Evolutionary conservation across 1,140 invertebrate genomes (phyloP).

Genomic region (Araneus ventricosus): DNA sequence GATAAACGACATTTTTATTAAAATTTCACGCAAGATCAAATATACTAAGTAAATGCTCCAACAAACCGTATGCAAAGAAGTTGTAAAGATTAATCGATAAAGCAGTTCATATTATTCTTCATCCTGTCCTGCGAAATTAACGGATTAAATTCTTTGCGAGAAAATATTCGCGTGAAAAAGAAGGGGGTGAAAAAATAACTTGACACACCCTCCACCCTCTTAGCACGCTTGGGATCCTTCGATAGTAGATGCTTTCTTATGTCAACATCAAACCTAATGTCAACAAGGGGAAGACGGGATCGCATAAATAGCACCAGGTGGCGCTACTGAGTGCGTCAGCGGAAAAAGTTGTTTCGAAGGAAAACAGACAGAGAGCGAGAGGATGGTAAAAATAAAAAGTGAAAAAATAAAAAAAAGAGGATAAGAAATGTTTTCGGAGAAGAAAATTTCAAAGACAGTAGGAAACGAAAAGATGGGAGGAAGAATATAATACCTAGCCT

Average conservation of each 20-base stretch:
- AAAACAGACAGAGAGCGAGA: slow-evolving; percentile 39
- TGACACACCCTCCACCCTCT: neutral
- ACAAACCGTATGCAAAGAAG: slow-evolving; percentile 25
- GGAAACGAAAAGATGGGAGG: slow-evolving; percentile 48
- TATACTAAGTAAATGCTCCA: slow-evolving; percentile 31
- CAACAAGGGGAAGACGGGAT: slow-evolving; percentile 59
- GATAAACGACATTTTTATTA: slow-evolving; percentile 24
- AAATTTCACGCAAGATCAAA: slow-evolving; percentile 11
- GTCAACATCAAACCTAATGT: slow-evolving; percentile 73
- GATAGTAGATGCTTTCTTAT: slow-evolving; percentile 65
- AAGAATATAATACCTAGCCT: slow-evolving; percentile 68
- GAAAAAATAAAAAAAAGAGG: neutral
- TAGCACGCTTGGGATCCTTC: slow-evolving; percentile 27
- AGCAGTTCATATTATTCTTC: slow-evolving; percentile 16
- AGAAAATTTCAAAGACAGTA: slow-evolving; percentile 70
- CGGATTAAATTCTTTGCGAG: slow-evolving; percentile 40
- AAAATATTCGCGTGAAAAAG: slow-evolving; percentile 1
- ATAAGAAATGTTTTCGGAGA: slow-evolving; percentile 62
- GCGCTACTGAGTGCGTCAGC: slow-evolving; percentile 28
- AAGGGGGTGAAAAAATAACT: slow-evolving; percentile 17
- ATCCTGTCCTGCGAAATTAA: slow-evolving; percentile 11
- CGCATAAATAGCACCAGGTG: slow-evolving; percentile 65
- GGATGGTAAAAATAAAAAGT: neutral
- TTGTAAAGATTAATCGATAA: slow-evolving; percentile 36
- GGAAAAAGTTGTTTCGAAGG: slow-evolving; percentile 64